Base-by-base conservation (phyloP, 2,888 invertebrate species). In the Polydrusus pterygomalis region DNA sequence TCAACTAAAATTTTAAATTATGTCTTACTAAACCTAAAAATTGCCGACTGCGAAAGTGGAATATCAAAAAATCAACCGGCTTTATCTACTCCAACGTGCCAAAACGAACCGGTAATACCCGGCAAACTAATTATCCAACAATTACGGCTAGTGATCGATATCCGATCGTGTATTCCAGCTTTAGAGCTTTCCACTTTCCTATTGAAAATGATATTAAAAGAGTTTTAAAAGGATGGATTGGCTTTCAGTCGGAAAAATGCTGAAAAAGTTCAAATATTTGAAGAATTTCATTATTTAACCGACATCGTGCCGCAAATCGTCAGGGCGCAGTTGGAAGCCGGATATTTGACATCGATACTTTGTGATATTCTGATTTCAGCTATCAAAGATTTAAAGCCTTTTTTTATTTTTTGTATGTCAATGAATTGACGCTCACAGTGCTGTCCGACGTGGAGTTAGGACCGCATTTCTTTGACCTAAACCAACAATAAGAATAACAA, bases 201-300 rank as follows among this genome's bases (percentile, higher is more conserved):
- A 54, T 25, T 54, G 30, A 54, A 54, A 54, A 7, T 54, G 54
- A 54, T 54, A 54, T 54, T 25, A 54, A 51, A 51, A 51, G 51
- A 51, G 51, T 51, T 51, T 51, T 51, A 51, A 51, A 51, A 51
- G 13, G 51, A 6, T n/a, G 64, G 20, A 47, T 64, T 30, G 64
- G 64, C 47, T 64, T 64, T 64, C 45, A 25, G 25, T 47, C 30
- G 47, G 45, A 30, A 64, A 64, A 64, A 25, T 30, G 15, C 47
- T 11, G 20, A 15, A 8, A 25, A 18, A 64, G 64, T 64, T 47
- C 64, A 64, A 64, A 64, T 65, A 65, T 65, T 65, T 65, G 65
- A n/a, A 15, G 65, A 49, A 65, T 65, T 65, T 65, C 65, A 47
- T 65, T 65, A 54, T 54, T 30, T 30, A 54, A 54, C 54, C 54